Base-by-base conservation (phyloP, 2,888 invertebrate genomes). In the Anoncus sp. region DNA sequence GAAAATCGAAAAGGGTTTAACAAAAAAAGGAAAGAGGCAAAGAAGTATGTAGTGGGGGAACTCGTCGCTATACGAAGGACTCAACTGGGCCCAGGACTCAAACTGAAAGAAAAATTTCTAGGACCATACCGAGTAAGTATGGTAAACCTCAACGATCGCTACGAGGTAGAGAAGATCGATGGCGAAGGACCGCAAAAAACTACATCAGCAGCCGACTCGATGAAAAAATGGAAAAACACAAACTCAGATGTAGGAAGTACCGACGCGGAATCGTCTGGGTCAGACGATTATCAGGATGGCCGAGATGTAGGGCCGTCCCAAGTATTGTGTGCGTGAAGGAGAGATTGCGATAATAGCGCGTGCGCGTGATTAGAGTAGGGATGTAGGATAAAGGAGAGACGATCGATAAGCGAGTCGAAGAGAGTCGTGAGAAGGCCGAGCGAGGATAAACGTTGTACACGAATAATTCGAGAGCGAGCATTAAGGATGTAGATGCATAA, bases 11-110 rank as follows among this genome's bases (percentile, higher is more conserved):
- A 43, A 40, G 59, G 31, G 0, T 81, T 40, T 38, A 76, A 79
- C 53, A 67, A 18, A 20, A 74, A 60, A 65, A 45, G 77, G 27
- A 80, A 78, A 55, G 62, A 24, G 3, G 66, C 76, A 4, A 76
- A 16, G 6, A 71, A 77, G 66, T 85, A 84, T 75, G 27, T 72
- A 24, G 67, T 77, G 7, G 81, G 74, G 38, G 81, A 84, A 35
- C 31, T 85, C 27, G 86, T 89, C 2, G 87, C 87, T 6, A 89
- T 89, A n/a, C 85, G 87, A 75, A 74, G 87, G 35, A 89, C 88
- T 1, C 87, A 90, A 63, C 87, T 86, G 75, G 88, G 88, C 3
- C 80, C 82, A 18, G 88, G 87, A 1, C 51, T 87, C 5, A 90
- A 91, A 74, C 43, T 72, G 2, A 40, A 31, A 5, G n/a, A 43